These are phyloP conservation scores for Corvus hawaiiensis DNA, from an alignment of 2,113 vertebrate species.

Conservation along the genomic window DNA sequence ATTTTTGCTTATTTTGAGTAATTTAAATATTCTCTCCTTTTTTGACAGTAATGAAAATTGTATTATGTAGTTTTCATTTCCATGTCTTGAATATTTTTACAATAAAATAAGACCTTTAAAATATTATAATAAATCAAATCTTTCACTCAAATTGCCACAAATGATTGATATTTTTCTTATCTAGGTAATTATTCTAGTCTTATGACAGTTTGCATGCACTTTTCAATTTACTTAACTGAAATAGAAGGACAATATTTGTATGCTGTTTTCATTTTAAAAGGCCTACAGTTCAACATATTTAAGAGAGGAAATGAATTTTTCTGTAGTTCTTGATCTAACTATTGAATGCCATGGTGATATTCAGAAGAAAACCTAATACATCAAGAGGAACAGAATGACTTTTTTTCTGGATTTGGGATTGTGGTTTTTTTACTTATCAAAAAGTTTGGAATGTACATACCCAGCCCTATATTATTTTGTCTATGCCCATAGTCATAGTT, in stretches of 20 bases:
- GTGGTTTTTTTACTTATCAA: neutral
- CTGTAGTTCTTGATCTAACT: neutral
- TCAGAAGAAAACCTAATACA: neutral
- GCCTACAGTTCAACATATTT: neutral
- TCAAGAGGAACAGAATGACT: neutral
- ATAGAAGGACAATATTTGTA: neutral
- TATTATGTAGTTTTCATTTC: neutral
- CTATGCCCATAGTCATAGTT: neutral
- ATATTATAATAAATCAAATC: neutral
- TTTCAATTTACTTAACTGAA: conserved; percentile 32
- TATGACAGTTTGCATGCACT: neutral
- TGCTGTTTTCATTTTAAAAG: neutral
- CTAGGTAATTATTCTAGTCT: conserved; percentile 1
- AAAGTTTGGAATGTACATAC: neutral
- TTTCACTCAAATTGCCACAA: neutral
- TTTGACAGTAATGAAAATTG: neutral
- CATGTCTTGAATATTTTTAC: neutral
- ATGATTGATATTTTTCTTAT: neutral
- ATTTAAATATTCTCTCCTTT: neutral
- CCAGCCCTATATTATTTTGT: neutral
- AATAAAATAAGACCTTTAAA: neutral
- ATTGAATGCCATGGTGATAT: neutral
- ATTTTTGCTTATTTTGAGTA: neutral
- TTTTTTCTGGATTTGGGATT: neutral
- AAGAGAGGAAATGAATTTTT: neutral